Percentiles rank a stretch among this genome's conserved stretches.
These are phyloP conservation scores for Scortum barcoo DNA, from an alignment of 2,113 vertebrate genomes.

Conservation along the genomic window DNA sequence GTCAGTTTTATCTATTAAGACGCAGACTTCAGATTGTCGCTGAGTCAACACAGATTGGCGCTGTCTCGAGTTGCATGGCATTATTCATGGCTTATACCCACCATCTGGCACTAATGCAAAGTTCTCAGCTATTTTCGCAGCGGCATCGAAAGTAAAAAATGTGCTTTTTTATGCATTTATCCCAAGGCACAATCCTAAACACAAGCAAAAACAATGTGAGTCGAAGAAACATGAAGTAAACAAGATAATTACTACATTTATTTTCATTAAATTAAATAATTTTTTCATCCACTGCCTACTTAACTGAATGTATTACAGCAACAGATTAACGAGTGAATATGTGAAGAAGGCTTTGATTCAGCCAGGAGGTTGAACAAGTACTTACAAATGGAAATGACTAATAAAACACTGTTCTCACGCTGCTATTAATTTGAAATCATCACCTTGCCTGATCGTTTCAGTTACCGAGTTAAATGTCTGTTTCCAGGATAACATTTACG, in stretches of 20 bases:
- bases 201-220: conserved; percentile 48
- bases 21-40: conserved; percentile 55
- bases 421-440: conserved; percentile 40
- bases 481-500: conserved; percentile 7
- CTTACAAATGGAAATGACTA: conserved; percentile 9
- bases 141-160: conserved; percentile 60
- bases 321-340: conserved; percentile 36
- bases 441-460: conserved; percentile 15
- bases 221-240: conserved; percentile 45
- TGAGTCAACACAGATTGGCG: conserved; percentile 67
- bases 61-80: conserved; percentile 45
- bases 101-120: conserved; percentile 70
- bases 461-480: not conserved
- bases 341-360: conserved; percentile 27
- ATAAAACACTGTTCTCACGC: conserved; percentile 7
- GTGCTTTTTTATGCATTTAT: conserved; percentile 61
- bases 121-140: conserved; percentile 63
- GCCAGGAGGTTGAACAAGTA: conserved; percentile 12
- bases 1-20: conserved; percentile 54
- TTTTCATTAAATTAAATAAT: conserved; percentile 54
- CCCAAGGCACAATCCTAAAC: conserved; percentile 57
- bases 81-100: conserved; percentile 68
- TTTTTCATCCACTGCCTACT: conserved; percentile 34
- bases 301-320: conserved; percentile 34
- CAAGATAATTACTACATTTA: conserved; percentile 68